Conservation (phyloP, 2,113 vertebrate genomes). For the Brachypodius melanocephalos region DNA sequence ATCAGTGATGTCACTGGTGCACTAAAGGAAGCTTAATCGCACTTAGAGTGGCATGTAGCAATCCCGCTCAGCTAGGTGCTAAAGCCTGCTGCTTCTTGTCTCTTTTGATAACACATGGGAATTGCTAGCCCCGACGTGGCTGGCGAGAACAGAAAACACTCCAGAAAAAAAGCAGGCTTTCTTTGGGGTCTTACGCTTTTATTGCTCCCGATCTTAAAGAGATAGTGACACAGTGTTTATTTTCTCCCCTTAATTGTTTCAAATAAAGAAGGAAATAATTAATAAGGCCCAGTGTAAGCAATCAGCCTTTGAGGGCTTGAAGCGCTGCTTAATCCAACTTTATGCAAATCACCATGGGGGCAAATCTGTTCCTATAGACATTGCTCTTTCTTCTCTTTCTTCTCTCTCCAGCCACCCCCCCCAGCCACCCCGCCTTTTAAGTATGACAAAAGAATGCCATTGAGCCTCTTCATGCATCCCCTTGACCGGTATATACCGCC, state of each 20-base stretch:
- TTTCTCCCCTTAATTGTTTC: slow-evolving; percentile 57
- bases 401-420: neutral
- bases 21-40: slow-evolving; percentile 81
- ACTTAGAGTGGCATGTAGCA: slow-evolving; percentile 78
- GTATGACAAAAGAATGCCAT: slow-evolving; percentile 32
- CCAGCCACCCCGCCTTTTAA: neutral
- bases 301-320: slow-evolving; percentile 16
- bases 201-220: slow-evolving; percentile 43
- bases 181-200: neutral
- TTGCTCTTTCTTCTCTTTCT: slow-evolving; percentile 41
- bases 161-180: slow-evolving; percentile 27
- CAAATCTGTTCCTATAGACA: slow-evolving; percentile 30
- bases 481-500: neutral
- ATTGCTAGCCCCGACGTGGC: slow-evolving; percentile 66
- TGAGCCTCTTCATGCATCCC: neutral
- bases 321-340: slow-evolving; percentile 18
- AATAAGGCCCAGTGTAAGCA: slow-evolving; percentile 35
- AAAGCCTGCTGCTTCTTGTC: slow-evolving; percentile 84
- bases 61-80: slow-evolving; percentile 79
- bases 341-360: slow-evolving; percentile 20
- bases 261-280: slow-evolving; percentile 61
- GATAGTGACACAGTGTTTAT: slow-evolving; percentile 17
- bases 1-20: slow-evolving; percentile 80
- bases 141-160: slow-evolving; percentile 58
- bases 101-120: slow-evolving; percentile 78